These are phyloP conservation scores for Macrotrachela quadricornifera DNA, from an alignment of 1,140 invertebrate species.

Conservation along the genomic window DNA sequence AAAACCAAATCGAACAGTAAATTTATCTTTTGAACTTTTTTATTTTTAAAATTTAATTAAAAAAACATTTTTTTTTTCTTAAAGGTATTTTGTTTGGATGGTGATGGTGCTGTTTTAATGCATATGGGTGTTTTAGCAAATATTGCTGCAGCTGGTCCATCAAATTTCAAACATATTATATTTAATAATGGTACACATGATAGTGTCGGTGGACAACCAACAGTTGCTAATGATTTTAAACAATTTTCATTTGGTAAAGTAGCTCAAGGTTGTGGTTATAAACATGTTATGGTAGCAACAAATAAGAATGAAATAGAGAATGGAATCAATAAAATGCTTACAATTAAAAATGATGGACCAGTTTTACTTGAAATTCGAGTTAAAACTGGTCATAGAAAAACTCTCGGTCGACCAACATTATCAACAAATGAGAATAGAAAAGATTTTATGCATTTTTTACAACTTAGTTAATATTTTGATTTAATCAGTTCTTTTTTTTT, in stretches of 20 bases:
- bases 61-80: too few species aligned
- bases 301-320: slow-evolving; percentile 21
- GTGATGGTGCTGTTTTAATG: slow-evolving; percentile 32
- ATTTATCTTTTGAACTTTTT: too few species aligned
- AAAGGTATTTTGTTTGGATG: slow-evolving; percentile 30
- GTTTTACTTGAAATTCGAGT: slow-evolving; percentile 29
- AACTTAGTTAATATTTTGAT: slow-evolving; percentile 9
- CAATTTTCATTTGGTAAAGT: slow-evolving; percentile 21
- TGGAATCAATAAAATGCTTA: slow-evolving; percentile 14
- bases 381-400: slow-evolving; percentile 21
- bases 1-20: slow-evolving; percentile 18
- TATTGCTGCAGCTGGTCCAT: slow-evolving; percentile 20
- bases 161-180: slow-evolving; percentile 31
- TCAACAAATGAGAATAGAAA: slow-evolving; percentile 31
- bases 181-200: slow-evolving; percentile 34
- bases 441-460: slow-evolving; percentile 33
- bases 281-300: slow-evolving; percentile 19
- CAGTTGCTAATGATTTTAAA: slow-evolving; percentile 15
- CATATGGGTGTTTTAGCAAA: slow-evolving; percentile 31
- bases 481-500: too few species aligned
- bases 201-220: slow-evolving; percentile 32
- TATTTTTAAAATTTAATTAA: too few species aligned
- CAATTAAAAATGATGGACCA: slow-evolving; percentile 17
- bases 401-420: slow-evolving; percentile 29
- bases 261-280: slow-evolving; percentile 27